phyloP scores from a whole-genome alignment of 1,140 invertebrate species.

The Aradophagus sp. region DNA sequence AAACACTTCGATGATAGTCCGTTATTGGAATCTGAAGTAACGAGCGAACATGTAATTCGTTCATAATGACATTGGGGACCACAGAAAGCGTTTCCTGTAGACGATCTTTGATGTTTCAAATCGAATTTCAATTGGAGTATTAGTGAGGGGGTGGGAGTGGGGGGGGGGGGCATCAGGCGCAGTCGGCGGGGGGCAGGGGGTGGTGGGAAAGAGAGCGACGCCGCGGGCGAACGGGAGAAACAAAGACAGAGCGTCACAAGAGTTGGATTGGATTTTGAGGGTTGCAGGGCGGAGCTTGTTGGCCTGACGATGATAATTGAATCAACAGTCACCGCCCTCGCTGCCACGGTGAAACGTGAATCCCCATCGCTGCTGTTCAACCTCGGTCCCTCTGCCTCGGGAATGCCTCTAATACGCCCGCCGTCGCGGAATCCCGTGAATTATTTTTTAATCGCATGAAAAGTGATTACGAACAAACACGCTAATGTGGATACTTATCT shows the following conservation, averaged over 20 bases:
- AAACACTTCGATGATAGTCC: slow-evolving; percentile 39
- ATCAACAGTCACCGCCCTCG: slow-evolving; percentile 72
- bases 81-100: slow-evolving; percentile 48
- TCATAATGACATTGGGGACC: slow-evolving; percentile 46
- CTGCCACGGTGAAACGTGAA: slow-evolving; percentile 60
- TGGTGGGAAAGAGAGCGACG: slow-evolving; percentile 31
- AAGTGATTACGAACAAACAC: slow-evolving; percentile 38
- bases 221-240: slow-evolving; percentile 37
- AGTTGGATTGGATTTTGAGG: slow-evolving; percentile 69
- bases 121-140: slow-evolving; percentile 59
- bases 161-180: too few species aligned
- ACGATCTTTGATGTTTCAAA: slow-evolving; percentile 60
- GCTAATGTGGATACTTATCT: slow-evolving; percentile 11
- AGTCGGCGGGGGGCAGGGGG: slow-evolving; percentile 15
- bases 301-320: slow-evolving; percentile 71
- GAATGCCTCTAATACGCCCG: too few species aligned
- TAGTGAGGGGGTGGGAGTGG: slow-evolving; percentile 31
- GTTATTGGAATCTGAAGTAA: slow-evolving; percentile 44
- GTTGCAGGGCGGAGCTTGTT: slow-evolving; percentile 67
- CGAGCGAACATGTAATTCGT: slow-evolving; percentile 52
- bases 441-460: slow-evolving; percentile 47
- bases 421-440: slow-evolving; percentile 26
- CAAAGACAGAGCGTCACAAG: slow-evolving; percentile 53
- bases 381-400: slow-evolving; percentile 19
- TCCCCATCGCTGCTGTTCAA: slow-evolving; percentile 60